Conservation (phyloP, 2,797 vertebrate species). For the Sebastes matsubarae region DNA sequence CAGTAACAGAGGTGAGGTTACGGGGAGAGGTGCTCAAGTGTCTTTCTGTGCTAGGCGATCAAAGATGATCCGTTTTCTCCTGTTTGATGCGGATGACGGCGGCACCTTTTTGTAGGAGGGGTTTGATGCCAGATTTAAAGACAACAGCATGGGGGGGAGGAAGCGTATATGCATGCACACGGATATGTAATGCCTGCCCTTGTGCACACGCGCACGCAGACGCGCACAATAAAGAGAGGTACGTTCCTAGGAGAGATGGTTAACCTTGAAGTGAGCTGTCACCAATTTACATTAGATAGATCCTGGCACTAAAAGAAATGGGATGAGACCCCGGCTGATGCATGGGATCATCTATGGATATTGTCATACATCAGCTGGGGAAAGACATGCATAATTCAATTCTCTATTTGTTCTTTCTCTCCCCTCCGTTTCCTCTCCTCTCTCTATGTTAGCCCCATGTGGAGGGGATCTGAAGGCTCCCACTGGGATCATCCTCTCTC, state of each 20-base stretch:
- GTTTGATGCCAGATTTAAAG: constrained; percentile 43
- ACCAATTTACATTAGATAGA: constrained; percentile 62
- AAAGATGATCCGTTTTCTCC: constrained; percentile 43
- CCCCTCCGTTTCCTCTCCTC: neutral
- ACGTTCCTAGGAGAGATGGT: constrained; percentile 33
- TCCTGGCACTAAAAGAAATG: constrained; percentile 59
- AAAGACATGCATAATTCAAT: constrained; percentile 60
- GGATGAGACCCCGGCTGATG: constrained; percentile 59
- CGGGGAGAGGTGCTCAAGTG: constrained; percentile 41
- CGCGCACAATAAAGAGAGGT: neutral
- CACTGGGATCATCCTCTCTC: constrained; percentile 96
- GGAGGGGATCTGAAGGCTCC: constrained; percentile 95
- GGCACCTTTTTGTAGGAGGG: constrained; percentile 12
- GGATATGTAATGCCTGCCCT: neutral
- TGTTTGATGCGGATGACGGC: constrained; percentile 22
- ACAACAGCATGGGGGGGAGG: neutral
- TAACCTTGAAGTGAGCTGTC: constrained; percentile 70
- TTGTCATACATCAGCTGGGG: constrained; percentile 59
- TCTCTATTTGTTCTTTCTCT: constrained; percentile 18
- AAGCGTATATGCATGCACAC: neutral
- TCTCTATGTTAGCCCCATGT: constrained; percentile 86
- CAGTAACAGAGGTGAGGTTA: constrained; percentile 25
- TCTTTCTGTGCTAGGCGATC: constrained; percentile 56
- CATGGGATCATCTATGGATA: constrained; percentile 53
- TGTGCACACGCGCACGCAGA: neutral